A percentile compares a stretch with the other conserved stretches of the same genome.
phyloP scores from a whole-genome alignment of 2,888 invertebrate species.

The Mylabris sibirica region DNA sequence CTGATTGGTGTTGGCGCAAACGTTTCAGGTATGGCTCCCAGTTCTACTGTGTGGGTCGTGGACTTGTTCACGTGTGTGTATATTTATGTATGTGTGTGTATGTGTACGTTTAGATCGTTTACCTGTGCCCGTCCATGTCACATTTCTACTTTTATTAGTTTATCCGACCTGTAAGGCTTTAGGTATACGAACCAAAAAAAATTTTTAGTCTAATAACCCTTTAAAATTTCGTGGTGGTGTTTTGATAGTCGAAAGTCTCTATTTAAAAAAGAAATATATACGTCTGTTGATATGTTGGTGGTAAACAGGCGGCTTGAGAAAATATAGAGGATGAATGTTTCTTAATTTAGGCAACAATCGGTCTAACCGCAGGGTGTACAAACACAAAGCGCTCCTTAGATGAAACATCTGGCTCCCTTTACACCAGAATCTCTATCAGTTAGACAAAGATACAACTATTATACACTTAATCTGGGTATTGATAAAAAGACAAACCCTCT shows the following conservation, averaged over 20 bases:
- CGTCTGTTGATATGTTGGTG: neutral
- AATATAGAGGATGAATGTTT: slow-evolving; percentile 21
- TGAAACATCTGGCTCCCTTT: slow-evolving; percentile 26
- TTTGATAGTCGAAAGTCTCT: neutral
- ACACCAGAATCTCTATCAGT: slow-evolving; percentile 2
- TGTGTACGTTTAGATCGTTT: slow-evolving; percentile 21
- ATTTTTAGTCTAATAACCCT: neutral
- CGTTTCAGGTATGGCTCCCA: slow-evolving; percentile 18
- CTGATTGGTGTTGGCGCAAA: slow-evolving; percentile 18
- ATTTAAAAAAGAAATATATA: neutral
- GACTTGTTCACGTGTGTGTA: slow-evolving; percentile 1
- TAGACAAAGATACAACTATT: neutral
- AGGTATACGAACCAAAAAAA: neutral
- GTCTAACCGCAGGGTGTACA: slow-evolving; percentile 26
- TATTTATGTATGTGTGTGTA: slow-evolving; percentile 3
- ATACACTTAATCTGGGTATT: neutral
- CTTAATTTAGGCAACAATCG: slow-evolving; percentile 31
- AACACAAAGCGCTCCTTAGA: slow-evolving; percentile 29
- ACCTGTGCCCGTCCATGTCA: slow-evolving; percentile 19
- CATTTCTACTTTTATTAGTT: neutral
- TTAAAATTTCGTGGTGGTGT: neutral
- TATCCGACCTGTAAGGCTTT: neutral
- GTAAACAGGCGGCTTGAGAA: slow-evolving; percentile 1
- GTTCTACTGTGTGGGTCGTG: slow-evolving; percentile 17
- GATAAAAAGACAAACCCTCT: neutral